These are phyloP conservation scores for Cryptotis parvus DNA, from an alignment of 2,113 vertebrate genomes.

Conservation along the genomic window DNA sequence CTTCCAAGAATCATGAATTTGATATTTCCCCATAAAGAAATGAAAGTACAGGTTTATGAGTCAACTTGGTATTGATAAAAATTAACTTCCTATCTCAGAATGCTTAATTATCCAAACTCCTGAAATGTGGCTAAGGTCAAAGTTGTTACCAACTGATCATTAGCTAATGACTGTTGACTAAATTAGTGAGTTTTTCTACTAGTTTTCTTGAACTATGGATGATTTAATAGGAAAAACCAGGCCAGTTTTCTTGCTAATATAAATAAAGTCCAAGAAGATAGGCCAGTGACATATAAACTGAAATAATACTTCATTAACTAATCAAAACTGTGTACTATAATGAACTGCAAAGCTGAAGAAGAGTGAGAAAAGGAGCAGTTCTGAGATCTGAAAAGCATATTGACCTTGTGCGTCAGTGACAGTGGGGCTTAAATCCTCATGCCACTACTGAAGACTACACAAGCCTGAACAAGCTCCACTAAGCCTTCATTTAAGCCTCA, in stretches of 20 bases:
- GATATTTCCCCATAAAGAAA: conserved; percentile 17
- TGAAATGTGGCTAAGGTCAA: conserved; percentile 21
- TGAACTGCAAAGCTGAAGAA: background rate
- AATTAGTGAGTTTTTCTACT: background rate
- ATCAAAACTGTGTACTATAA: background rate
- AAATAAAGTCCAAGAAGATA: conserved; percentile 15
- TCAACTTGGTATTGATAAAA: background rate
- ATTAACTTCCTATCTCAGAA: background rate
- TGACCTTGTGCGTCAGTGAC: conserved; percentile 6
- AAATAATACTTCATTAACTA: conserved; percentile 35
- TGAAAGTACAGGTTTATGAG: background rate
- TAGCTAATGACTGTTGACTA: conserved; percentile 23
- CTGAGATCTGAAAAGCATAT: background rate
- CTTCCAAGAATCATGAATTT: background rate
- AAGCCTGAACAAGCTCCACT: background rate
- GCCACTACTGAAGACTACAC: background rate
- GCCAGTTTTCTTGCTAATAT: conserved; percentile 38
- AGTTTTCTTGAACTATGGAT: background rate
- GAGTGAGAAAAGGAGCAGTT: background rate
- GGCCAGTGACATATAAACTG: background rate
- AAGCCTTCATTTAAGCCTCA: background rate
- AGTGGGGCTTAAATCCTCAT: background rate
- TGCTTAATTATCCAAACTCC: conserved; percentile 39
- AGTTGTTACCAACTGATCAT: conserved; percentile 38
- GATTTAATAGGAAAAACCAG: conserved; percentile 5